These are phyloP conservation scores for Escarpia spicata DNA, from an alignment of 2,888 invertebrate genomes.

Conservation along the genomic window DNA sequence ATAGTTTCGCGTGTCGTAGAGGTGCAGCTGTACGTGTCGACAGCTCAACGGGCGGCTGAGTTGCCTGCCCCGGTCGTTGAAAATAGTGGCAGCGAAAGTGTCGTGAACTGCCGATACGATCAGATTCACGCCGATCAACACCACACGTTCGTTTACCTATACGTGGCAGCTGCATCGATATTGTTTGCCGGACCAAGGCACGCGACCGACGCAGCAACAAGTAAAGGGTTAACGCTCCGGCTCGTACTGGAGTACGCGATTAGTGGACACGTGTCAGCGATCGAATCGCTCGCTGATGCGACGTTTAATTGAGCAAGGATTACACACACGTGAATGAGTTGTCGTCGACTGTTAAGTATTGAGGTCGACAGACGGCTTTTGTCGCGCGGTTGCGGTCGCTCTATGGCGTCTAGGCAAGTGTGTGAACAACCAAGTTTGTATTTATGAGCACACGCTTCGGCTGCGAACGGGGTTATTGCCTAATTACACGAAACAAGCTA, in stretches of 20 bases:
- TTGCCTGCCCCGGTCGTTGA: background rate
- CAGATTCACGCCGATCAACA: background rate
- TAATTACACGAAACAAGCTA: background rate
- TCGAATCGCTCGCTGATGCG: background rate
- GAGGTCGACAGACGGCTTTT: background rate
- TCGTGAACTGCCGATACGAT: background rate
- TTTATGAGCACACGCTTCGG: background rate
- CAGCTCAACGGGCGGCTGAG: background rate
- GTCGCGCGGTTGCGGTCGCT: background rate
- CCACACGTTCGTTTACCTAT: background rate
- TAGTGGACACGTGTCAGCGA: background rate
- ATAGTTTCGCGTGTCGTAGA: background rate
- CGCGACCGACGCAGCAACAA: background rate
- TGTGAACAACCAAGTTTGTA: background rate
- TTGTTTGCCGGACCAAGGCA: background rate
- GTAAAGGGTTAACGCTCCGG: background rate
- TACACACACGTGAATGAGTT: background rate
- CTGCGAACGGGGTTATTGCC: background rate
- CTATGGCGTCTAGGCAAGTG: background rate
- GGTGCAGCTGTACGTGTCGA: background rate
- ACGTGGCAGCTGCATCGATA: background rate
- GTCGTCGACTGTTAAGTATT: background rate
- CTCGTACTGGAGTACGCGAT: background rate
- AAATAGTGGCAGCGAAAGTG: background rate
- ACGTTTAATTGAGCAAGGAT: background rate